Evolutionary conservation across 2,797 vertebrate genomes (phyloP).

Genomic region (Sebastes baramenuke): DNA sequence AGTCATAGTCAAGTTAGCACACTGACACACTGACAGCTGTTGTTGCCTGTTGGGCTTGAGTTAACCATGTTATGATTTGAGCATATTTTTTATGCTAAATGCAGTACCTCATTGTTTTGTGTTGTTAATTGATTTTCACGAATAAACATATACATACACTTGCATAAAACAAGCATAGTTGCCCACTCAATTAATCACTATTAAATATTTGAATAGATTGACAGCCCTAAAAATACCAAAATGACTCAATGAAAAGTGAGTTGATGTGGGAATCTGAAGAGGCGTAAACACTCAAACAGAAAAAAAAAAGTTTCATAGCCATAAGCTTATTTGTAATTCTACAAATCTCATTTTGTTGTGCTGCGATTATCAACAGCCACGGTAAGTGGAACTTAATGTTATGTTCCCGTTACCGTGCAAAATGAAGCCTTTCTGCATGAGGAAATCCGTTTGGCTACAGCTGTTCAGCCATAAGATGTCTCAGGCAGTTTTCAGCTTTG

Average conservation of each 20-base stretch:
- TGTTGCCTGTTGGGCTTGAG: too few relatives aligned
- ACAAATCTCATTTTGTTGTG: constrained; percentile 70
- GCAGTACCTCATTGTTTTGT: too few relatives aligned
- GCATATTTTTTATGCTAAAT: too few relatives aligned
- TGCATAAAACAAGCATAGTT: too few relatives aligned
- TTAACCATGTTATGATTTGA: too few relatives aligned
- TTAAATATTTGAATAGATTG: too few relatives aligned
- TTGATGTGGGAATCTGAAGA: background rate
- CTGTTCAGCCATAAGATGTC: constrained; percentile 53
- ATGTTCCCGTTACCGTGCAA: constrained; percentile 58
- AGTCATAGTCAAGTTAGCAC: too few relatives aligned
- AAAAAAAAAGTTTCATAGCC: constrained; percentile 25
- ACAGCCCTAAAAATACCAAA: background rate
- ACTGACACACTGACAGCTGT: too few relatives aligned
- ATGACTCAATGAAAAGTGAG: background rate
- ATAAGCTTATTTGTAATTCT: constrained; percentile 59
- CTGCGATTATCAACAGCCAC: constrained; percentile 59
- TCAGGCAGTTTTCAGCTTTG: constrained; percentile 30
- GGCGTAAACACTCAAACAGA: background rate
- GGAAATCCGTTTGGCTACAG: constrained; percentile 66
- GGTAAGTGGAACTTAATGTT: constrained; percentile 64
- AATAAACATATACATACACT: too few relatives aligned
- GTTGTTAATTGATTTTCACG: too few relatives aligned
- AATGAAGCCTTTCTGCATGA: constrained; percentile 65
- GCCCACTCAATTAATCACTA: too few relatives aligned